phyloP scores from a whole-genome alignment of 2,888 invertebrate genomes.

The Prosopocoilus inquinatus region DNA sequence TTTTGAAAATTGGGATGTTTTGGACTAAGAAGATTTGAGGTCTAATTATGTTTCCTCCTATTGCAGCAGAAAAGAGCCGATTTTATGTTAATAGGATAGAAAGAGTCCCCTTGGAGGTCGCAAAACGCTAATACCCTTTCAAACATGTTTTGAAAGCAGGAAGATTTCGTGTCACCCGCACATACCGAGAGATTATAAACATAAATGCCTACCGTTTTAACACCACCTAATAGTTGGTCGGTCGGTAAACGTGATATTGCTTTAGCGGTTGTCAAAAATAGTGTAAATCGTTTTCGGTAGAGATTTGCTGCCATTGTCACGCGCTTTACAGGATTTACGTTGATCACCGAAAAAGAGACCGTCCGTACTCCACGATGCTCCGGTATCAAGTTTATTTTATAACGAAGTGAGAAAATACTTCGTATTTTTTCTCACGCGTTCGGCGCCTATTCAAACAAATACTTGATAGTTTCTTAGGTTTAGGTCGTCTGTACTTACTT shows the following conservation, averaged over 20 bases:
- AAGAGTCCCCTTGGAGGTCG: not conserved
- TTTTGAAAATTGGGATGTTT: slow-evolving; percentile 1
- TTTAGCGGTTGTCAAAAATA: slow-evolving; percentile 14
- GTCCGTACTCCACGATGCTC: not conserved
- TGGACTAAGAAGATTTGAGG: not conserved
- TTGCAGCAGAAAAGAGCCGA: too few species aligned
- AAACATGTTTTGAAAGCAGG: slow-evolving; percentile 21
- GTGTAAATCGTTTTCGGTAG: not conserved
- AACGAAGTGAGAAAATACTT: slow-evolving; percentile 21
- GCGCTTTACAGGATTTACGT: not conserved
- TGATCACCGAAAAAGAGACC: not conserved
- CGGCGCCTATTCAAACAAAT: slow-evolving; percentile 19
- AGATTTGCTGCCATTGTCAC: not conserved
- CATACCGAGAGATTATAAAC: slow-evolving; percentile 25
- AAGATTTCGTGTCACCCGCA: slow-evolving; percentile 24
- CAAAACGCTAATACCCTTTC: slow-evolving; percentile 9
- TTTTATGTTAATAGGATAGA: too few species aligned
- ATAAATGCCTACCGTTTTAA: slow-evolving; percentile 23
- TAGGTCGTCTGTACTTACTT: slow-evolving; percentile 12
- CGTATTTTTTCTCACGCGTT: slow-evolving; percentile 21
- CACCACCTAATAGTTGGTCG: slow-evolving; percentile 19
- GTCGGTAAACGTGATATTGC: slow-evolving; percentile 20
- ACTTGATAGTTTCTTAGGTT: slow-evolving; percentile 13
- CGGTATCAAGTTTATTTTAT: slow-evolving; percentile 9
- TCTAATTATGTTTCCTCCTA: too few species aligned